Evolutionary conservation across 2,113 vertebrate genomes (phyloP), one percentile per base, ranked within the genome.

Genomic region (Cisticola juncidis): DNA sequence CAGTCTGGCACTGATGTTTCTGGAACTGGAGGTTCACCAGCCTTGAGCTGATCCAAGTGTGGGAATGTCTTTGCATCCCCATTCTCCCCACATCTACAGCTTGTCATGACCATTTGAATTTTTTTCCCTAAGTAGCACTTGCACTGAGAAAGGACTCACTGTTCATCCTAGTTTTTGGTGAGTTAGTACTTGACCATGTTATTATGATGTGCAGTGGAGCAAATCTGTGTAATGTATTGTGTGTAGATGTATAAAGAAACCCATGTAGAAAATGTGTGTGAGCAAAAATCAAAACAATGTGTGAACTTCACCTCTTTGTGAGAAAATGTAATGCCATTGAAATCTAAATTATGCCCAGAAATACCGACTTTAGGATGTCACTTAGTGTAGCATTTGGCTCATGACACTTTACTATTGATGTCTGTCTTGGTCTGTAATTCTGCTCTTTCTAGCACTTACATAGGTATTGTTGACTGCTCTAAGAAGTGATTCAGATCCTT

Each of bases 391-490:
- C 35, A 44, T 88, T 82, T 77, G 42, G 9, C 48, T 76, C 33
- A 33, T 9, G 35, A 12, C 16, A 48, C 53, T 62, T 56, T 12
- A 33, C 6, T 25, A 8, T 23, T 72, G 26, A 6, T 51, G 24
- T 53, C 36, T 87, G 22, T 44, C 33, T 87, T 60, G 31, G 14
- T 81, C 45, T 54, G 40, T 65, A 33, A 47, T 16, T 54, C 58
- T 51, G 13, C 68, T 84, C 33, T 78, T 73, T 61, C 28, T 69
- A 70, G 57, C 40, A 25, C 11, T 56, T 64, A 8, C 0, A 3
- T 25, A 33, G 2, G 2, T n/a, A 9, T 29, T n/a, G 10, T 17
- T 62, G 53, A 48, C 8, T 47, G 6, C 42, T 5, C 0, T 31
- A 36, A 58, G 18, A 61, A 42, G 5, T 47, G 15, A 47, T 74